Evolutionary conservation across 53 echinoderm and acorn worm genomes (phyloP).

Genomic region (Patiria pectinifera): DNA sequence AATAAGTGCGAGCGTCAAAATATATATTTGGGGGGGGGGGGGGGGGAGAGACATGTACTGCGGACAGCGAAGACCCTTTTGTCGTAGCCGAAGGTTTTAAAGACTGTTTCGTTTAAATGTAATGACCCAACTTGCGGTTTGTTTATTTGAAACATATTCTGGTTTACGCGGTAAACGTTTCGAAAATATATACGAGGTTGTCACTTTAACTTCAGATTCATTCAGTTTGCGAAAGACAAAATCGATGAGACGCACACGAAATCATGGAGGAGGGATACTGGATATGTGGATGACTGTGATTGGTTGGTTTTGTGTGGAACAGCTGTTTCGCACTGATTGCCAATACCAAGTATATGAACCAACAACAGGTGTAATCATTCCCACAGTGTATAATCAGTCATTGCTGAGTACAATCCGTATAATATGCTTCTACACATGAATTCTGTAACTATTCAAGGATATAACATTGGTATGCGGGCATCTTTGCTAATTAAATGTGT

Average conservation of each 20-base stretch:
- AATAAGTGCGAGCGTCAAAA: not conserved
- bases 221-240: not conserved
- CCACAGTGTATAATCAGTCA: not conserved
- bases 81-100: not conserved
- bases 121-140: not conserved
- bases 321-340: not conserved
- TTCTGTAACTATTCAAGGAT: too few species aligned
- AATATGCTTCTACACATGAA: too few species aligned
- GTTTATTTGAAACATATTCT: not conserved
- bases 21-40: not conserved
- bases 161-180: not conserved
- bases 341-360: too few species aligned
- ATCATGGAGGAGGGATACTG: not conserved
- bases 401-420: too few species aligned
- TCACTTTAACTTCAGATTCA: not conserved
- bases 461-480: too few species aligned
- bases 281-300: constrained; percentile 12
- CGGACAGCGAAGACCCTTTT: too few species aligned
- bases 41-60: too few species aligned
- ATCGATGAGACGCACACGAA: constrained; percentile 10
- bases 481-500: too few species aligned
- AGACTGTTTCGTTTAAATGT: not conserved
- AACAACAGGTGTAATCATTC: not conserved
- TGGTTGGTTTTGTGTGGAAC: not conserved
- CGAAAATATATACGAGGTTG: not conserved